Evolutionary conservation across 2,113 vertebrate genomes (phyloP).

Genomic region (Spermophilus dauricus): DNA sequence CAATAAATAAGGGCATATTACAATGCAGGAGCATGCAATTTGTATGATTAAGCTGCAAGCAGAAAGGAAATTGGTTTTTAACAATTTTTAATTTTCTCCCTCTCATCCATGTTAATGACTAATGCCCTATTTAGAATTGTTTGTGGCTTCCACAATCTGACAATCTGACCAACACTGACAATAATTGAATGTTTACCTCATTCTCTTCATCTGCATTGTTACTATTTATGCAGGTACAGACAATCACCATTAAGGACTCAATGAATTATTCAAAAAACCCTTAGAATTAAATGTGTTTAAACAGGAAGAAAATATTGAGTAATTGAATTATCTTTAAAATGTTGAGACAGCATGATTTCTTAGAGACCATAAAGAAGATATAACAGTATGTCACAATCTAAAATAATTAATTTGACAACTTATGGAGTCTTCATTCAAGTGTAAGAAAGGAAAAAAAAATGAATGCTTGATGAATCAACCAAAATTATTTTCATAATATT

Average conservation of each 20-base stretch:
- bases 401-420: conserved; percentile 17
- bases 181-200: conserved; percentile 10
- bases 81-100: background rate
- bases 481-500: background rate
- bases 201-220: background rate
- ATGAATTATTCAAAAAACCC: conserved; percentile 59
- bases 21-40: background rate
- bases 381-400: background rate
- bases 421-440: background rate
- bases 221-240: background rate
- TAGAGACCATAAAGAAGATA: background rate
- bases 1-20: background rate
- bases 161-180: background rate
- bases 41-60: background rate
- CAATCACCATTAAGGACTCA: conserved; percentile 12
- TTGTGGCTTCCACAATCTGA: background rate
- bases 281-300: conserved; percentile 6
- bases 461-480: background rate
- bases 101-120: background rate
- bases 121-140: background rate
- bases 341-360: background rate
- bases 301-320: background rate
- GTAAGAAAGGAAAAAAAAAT: background rate
- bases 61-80: background rate
- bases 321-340: conserved; percentile 47